Base-by-base conservation (phyloP, 92 coral and sea anemone species). In the Bergia puertoricense region DNA sequence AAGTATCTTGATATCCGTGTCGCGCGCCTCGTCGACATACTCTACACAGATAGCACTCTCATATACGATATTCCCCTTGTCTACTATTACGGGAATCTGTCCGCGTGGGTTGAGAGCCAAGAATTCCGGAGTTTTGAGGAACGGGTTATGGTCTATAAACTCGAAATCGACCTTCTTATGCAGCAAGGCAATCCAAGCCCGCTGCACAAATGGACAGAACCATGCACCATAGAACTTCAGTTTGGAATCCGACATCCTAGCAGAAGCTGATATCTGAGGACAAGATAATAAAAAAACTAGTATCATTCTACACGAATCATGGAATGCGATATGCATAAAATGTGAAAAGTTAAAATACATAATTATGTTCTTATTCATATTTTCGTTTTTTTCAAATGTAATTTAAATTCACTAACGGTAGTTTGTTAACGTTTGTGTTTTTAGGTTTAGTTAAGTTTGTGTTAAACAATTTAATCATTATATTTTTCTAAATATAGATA, bases 201-300 rank as follows among this genome's bases (percentile, higher is more conserved):
- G 85, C 66, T 94, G 94, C 13, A 94, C 96, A 92, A 94, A 94
- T 69, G 94, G 96, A 54, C 96, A 94, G 85, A 92, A 92, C 94
- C 94, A 94, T 54, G 96, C 90, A 76, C 90, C 83, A 81, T 94
- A 88, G 20, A 94, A 85, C 91, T 94, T 94, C 38, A 68, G 38
- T 30, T 68, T 68, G 57, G 57, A 51, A 0, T 51, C 57, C 16
- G 57, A 51, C 57, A 51, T 51, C 15, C 1, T 51, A 11, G 57
- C 57, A 51, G 57, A 11, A 51, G 11, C 1, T 51, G 57, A 11
- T 51, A 1, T 11, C 57, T 51, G 57, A 51, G 11, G 15, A 51
- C 16, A 51, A 8, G 11, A 9, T 51, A 51, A 15, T 51, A 9
- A 51, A 51, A 51, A 51, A 9, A 9, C 11, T 51, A 51, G 57